Evolutionary conservation across 2,888 invertebrate genomes (phyloP).

Genomic region (Pegoplata infirma): DNA sequence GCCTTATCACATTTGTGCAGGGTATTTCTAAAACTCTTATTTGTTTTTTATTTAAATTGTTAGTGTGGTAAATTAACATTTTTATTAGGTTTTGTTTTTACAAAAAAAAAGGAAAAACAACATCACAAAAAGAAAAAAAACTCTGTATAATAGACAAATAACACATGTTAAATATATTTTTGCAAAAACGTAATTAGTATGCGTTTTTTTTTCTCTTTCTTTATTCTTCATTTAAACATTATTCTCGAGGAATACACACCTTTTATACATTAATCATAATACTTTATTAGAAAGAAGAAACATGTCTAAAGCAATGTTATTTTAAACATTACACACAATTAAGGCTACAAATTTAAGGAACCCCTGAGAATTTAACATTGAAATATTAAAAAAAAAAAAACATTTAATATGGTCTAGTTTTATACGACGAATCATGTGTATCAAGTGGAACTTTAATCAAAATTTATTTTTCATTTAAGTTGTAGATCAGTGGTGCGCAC

Average conservation of each 20-base stretch:
- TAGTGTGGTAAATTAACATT: constrained; percentile 34
- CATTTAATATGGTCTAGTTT: too few relatives aligned
- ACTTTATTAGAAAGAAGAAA: neutral
- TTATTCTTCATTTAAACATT: constrained; percentile 3
- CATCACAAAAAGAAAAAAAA: neutral
- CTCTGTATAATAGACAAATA: neutral
- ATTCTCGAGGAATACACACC: neutral
- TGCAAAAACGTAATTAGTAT: constrained; percentile 44
- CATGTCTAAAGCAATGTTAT: neutral
- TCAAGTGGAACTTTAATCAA: too few relatives aligned
- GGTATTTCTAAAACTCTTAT: too few relatives aligned
- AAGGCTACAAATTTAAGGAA: neutral
- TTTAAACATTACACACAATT: too few relatives aligned
- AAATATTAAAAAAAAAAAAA: too few relatives aligned
- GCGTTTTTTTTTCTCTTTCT: neutral
- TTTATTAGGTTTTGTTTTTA: constrained; percentile 37
- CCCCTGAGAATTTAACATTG: neutral
- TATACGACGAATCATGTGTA: too few relatives aligned
- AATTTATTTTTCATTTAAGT: too few relatives aligned
- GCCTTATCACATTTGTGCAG: too few relatives aligned
- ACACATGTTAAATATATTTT: constrained; percentile 46
- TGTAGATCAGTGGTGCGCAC: too few relatives aligned
- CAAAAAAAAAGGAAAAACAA: neutral
- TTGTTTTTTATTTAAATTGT: neutral
- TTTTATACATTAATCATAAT: neutral